These are phyloP conservation scores for Antigone vipio DNA, from an alignment of 2,113 vertebrate genomes.

Conservation along the genomic window DNA sequence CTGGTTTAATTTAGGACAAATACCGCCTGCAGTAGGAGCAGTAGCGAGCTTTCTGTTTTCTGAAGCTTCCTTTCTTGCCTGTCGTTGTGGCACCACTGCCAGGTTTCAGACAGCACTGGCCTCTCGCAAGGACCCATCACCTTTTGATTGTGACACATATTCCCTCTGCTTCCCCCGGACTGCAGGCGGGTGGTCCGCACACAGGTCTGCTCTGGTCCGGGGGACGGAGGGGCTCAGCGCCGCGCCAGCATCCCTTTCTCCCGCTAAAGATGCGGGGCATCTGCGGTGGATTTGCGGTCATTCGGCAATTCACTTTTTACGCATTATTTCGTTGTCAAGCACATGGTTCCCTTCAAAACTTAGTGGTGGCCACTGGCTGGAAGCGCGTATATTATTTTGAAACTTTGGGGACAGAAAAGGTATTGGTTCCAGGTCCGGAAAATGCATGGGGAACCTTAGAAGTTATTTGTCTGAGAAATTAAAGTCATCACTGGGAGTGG, in stretches of 20 bases:
- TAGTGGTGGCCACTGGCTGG: not conserved
- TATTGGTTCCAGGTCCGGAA: not conserved
- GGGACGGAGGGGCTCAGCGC: too few relatives aligned
- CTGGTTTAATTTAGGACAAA: not conserved
- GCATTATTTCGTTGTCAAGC: not conserved
- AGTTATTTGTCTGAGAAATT: not conserved
- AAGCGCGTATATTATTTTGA: not conserved
- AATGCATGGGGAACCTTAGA: not conserved
- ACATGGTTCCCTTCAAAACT: not conserved
- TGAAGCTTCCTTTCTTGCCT: too few relatives aligned
- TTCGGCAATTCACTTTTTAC: not conserved
- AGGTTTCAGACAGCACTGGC: not conserved
- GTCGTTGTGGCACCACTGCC: accelerated
- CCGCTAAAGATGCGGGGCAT: accelerated
- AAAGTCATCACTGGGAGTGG: not conserved
- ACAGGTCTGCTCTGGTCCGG: accelerated
- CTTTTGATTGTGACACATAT: not conserved
- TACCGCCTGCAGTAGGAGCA: not conserved
- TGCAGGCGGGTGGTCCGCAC: accelerated
- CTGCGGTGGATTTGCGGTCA: too few relatives aligned
- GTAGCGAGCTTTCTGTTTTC: not conserved
- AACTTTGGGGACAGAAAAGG: not conserved
- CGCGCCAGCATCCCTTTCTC: not conserved
- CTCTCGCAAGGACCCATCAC: accelerated
- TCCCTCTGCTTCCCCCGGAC: too few relatives aligned